A percentile compares a stretch with the other conserved stretches of the same genome.
Evolutionary conservation across 2,113 vertebrate species (phyloP).

Genomic region (Boleophthalmus pectinirostris): DNA sequence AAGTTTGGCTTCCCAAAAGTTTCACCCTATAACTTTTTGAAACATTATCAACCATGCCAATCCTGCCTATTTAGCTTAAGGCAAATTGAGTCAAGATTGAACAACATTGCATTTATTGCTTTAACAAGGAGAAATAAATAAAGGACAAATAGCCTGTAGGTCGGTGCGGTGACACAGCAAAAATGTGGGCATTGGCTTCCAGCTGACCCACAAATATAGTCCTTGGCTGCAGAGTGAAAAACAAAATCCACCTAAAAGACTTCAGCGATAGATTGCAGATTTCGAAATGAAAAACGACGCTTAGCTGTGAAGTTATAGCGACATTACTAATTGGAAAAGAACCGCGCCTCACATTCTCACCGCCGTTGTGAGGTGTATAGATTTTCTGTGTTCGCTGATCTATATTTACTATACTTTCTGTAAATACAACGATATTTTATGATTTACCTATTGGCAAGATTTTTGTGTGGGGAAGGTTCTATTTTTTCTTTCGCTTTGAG

Average conservation of each 20-base stretch:
- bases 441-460: constrained; percentile 66
- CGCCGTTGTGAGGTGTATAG: constrained; percentile 60
- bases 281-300: constrained; percentile 68
- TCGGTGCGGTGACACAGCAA: constrained; percentile 22
- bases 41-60: not conserved
- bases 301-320: constrained; percentile 56
- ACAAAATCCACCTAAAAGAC: constrained; percentile 55
- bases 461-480: constrained; percentile 57
- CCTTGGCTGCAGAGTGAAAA: constrained; percentile 36
- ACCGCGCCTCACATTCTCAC: constrained; percentile 47
- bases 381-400: constrained; percentile 72
- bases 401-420: constrained; percentile 64
- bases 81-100: constrained; percentile 1
- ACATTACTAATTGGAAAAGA: constrained; percentile 68
- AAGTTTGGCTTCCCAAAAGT: not conserved
- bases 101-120: constrained; percentile 20
- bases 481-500: constrained; percentile 55
- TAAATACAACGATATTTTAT: constrained; percentile 73
- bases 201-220: constrained; percentile 43
- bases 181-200: constrained; percentile 32
- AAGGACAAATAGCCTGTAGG: constrained; percentile 12
- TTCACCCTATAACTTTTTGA: not conserved
- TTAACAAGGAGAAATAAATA: constrained; percentile 6
- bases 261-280: constrained; percentile 65
- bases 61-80: not conserved